Base-by-base conservation (phyloP, 1,140 invertebrate genomes). In the Zaprionus ghesquierei region DNA sequence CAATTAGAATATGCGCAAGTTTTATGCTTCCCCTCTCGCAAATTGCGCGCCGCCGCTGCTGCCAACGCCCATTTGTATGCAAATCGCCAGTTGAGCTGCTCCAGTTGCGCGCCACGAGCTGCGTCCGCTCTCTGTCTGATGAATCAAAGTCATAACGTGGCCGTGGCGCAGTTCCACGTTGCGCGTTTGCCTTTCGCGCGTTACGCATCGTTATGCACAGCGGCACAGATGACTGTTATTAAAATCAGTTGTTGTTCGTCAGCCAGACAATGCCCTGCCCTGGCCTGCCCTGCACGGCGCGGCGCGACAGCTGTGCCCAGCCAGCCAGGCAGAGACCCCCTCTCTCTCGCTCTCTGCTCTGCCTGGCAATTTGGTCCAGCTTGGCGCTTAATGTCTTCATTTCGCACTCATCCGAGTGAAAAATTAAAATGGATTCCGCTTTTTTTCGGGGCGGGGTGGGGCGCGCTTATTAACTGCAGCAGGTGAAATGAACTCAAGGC, bases 141-240 rank as follows among this genome's bases (percentile, higher is more conserved):
- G 84, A 87, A 87, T 87, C 84, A 87, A 87, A 87, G 84, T 77
- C 84, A 89, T 87, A 89, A 89, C 79, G 84, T 89, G 79, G 77
- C 79, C 60, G 50, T 29, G 63, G 49, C 38, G 51, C 50, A 31
- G 33, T 23, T 33, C 23, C 50, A 29, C 41, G 20, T 23, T 33
- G 2, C n/a, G 1, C 66, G 31, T 65, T 70, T 70, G 58, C 65
- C 59, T 65, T n/a, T 70, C 69, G 69, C 79, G 66, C 79, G 87
- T 89, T 90, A 90, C 87, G 87, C 87, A 81, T 90, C 87, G 87
- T 90, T 90, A 90, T 90, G 87, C 79, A 90, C 82, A 85, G 80
- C 85, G 75, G 79, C 86, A 46, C 41, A 89, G 89, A 73, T 84
- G 82, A 90, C 89, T 90, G 84, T 89, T 90, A 90, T 90, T 90